These are phyloP conservation scores for Lycopodina hypogea DNA, from an alignment of 37 sponge, comb jelly and placozoan genomes.

Conservation along the genomic window DNA sequence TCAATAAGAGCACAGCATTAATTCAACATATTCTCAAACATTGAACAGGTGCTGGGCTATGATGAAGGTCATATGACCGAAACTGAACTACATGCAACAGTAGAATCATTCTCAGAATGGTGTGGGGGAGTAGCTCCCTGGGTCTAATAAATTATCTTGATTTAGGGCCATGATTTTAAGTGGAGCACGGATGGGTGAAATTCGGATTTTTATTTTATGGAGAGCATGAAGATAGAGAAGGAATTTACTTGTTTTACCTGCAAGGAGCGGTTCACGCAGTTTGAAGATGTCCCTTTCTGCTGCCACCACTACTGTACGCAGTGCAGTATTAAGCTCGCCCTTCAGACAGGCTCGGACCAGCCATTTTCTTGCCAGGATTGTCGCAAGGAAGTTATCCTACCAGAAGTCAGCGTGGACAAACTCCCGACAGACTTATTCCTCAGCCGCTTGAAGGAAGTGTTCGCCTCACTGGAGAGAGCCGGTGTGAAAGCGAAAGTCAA, in stretches of 20 bases:
- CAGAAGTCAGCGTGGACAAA: background rate
- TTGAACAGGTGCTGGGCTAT: too few species aligned
- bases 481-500: background rate
- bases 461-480: background rate
- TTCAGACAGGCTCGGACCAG: background rate
- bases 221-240: slow-evolving; percentile 25
- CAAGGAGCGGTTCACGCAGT: slow-evolving; percentile 16
- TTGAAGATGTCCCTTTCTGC: slow-evolving; percentile 34
- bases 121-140: too few species aligned
- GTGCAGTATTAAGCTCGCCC: slow-evolving; percentile 22
- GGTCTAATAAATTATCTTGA: too few species aligned
- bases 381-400: slow-evolving; percentile 6
- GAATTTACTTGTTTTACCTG: slow-evolving; percentile 42
- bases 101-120: too few species aligned
- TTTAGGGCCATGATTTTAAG: too few species aligned
- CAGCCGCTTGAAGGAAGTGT: background rate
- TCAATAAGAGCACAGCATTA: too few species aligned
- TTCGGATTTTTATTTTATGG: too few species aligned
- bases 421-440: slow-evolving; percentile 1
- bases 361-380: slow-evolving; percentile 45
- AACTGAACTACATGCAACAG: too few species aligned
- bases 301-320: slow-evolving; percentile 45
- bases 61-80: too few species aligned
- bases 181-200: too few species aligned
- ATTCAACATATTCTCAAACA: too few species aligned